Evolutionary conservation across 37 sponge, comb jelly and placozoan genomes (phyloP).

Genomic region (Hexactinellida sp.): DNA sequence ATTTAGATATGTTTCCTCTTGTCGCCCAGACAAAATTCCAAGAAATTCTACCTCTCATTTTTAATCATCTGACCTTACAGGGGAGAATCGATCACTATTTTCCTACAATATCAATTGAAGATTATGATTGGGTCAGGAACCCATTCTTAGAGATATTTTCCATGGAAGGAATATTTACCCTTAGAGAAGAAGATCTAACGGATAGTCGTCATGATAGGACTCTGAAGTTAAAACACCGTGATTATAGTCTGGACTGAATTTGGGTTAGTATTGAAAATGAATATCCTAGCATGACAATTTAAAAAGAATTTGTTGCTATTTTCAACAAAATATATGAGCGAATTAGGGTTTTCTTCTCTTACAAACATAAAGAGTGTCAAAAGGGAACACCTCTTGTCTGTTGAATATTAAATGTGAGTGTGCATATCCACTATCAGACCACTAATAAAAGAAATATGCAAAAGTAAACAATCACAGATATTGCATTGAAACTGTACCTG

Average conservation of each 20-base stretch:
- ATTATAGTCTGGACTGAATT: not conserved
- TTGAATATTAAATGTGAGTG: no score
- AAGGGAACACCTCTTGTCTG: no score
- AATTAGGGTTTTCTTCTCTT: not conserved
- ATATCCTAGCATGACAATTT: not conserved
- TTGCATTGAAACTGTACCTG: no score
- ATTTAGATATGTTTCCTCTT: conserved; percentile 6
- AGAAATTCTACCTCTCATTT: not conserved
- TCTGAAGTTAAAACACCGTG: not conserved
- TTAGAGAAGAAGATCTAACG: not conserved
- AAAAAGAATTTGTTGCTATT: not conserved
- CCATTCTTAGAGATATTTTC: not conserved
- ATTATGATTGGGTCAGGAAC: not conserved
- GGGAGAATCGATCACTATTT: not conserved
- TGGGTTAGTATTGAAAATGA: not conserved
- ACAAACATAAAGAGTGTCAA: not conserved
- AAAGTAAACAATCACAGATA: no score
- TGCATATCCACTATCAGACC: no score
- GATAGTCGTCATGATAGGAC: not conserved
- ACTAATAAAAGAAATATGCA: no score
- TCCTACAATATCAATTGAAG: not conserved
- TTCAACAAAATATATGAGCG: not conserved
- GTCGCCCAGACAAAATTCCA: not conserved
- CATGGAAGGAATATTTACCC: not conserved
- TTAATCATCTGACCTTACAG: not conserved